Evolutionary conservation across 2,888 invertebrate genomes (phyloP).

Genomic region (Geotrupes spiniger): DNA sequence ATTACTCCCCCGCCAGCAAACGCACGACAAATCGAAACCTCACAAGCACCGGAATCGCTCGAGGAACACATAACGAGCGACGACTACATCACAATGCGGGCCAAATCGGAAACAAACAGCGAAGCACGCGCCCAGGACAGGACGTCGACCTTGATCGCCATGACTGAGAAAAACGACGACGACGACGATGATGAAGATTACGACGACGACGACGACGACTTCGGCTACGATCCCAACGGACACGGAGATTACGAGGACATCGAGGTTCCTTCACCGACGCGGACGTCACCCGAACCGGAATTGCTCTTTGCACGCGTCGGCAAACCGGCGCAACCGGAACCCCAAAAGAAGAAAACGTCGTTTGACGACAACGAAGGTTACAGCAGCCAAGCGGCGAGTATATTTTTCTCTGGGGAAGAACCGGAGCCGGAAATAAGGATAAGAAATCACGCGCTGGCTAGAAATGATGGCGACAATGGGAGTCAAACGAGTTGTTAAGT

Average conservation of each 20-base stretch:
- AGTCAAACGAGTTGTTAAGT: conserved; percentile 37
- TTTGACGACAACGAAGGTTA: conserved; percentile 26
- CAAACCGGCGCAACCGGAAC: too few relatives aligned
- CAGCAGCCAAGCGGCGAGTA: conserved; percentile 43
- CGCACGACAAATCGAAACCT: too few relatives aligned
- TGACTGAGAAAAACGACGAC: conserved; percentile 25
- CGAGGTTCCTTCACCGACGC: too few relatives aligned
- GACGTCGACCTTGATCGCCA: conserved; percentile 26
- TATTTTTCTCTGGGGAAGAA: conserved; percentile 41
- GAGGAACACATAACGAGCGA: too few relatives aligned
- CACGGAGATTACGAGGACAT: conserved; percentile 11
- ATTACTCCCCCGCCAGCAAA: too few relatives aligned
- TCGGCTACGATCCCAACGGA: conserved; percentile 5
- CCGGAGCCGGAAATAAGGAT: conserved; percentile 27
- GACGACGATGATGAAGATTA: conserved; percentile 1
- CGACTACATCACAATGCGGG: background rate
- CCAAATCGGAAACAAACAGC: too few relatives aligned
- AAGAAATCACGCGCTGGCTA: conserved; percentile 28
- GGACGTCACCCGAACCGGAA: too few relatives aligned
- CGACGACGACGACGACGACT: conserved; percentile 19
- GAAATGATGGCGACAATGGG: conserved; percentile 29
- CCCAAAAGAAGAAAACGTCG: too few relatives aligned
- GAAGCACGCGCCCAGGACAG: conserved; percentile 8
- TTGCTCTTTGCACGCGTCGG: too few relatives aligned
- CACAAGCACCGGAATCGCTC: too few relatives aligned